A percentile compares a stretch with the other conserved stretches of the same genome.
These are phyloP conservation scores for Bovichtus variegatus DNA, from an alignment of 2,797 vertebrate genomes.

Conservation along the genomic window DNA sequence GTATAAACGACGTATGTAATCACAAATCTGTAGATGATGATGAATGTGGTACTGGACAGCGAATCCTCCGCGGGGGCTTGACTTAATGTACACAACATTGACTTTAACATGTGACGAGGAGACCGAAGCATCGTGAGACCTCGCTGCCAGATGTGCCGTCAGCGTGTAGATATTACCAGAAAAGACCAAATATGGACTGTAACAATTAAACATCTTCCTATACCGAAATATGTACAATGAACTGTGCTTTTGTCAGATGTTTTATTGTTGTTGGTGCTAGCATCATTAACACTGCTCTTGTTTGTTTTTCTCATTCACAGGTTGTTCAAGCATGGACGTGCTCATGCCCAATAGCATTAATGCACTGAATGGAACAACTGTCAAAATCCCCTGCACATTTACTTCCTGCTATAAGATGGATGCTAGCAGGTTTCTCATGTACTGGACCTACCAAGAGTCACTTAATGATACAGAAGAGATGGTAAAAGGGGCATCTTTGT, in stretches of 20 bases:
- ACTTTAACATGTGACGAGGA: too few relatives aligned
- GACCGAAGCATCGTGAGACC: too few relatives aligned
- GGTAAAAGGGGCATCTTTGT: conserved; percentile 80
- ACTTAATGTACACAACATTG: background rate
- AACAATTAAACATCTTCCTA: background rate
- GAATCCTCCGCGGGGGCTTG: background rate
- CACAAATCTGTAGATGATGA: too few relatives aligned
- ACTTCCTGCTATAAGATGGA: conserved; percentile 97
- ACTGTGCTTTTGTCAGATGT: background rate
- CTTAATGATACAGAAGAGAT: conserved; percentile 90
- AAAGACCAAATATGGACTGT: background rate
- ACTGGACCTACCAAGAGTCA: conserved; percentile 95
- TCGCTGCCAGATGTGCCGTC: background rate
- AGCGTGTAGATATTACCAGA: background rate
- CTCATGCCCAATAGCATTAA: conserved; percentile 81
- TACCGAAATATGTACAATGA: background rate
- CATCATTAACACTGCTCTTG: conserved; percentile 6
- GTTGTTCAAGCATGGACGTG: conserved; percentile 91
- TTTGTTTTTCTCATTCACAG: conserved; percentile 74
- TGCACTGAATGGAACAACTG: conserved; percentile 91
- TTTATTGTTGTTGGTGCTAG: background rate
- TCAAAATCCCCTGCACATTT: conserved; percentile 93
- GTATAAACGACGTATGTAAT: too few relatives aligned
- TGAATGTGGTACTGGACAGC: too few relatives aligned
- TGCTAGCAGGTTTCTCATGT: conserved; percentile 91